These are phyloP conservation scores for Augiades crinisus DNA, from an alignment of 2,888 invertebrate species.

Conservation along the genomic window DNA sequence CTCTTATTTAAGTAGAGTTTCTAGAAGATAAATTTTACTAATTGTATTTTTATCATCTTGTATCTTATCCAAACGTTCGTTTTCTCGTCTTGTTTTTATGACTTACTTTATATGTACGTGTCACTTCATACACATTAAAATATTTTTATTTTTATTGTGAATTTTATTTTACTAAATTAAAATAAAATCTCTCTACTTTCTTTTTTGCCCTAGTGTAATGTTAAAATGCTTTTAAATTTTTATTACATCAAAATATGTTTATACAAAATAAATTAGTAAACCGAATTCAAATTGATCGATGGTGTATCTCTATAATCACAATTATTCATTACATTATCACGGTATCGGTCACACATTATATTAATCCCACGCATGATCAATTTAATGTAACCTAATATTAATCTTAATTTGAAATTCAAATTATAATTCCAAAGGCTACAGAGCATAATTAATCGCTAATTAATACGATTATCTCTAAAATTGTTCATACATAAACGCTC, in stretches of 20 bases:
- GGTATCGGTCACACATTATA: slow-evolving; percentile 3
- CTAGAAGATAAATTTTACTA: too few relatives aligned
- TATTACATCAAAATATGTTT: not conserved
- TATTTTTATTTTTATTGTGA: too few relatives aligned
- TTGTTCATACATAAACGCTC: not conserved
- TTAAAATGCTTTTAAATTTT: too few relatives aligned
- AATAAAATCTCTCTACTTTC: too few relatives aligned
- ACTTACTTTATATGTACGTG: too few relatives aligned
- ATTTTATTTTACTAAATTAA: too few relatives aligned
- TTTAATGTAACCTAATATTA: slow-evolving; percentile 17
- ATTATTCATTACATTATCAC: slow-evolving; percentile 1
- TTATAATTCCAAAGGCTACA: not conserved
- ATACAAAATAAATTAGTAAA: not conserved
- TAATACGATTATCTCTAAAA: slow-evolving; percentile 6
- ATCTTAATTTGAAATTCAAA: slow-evolving; percentile 26
- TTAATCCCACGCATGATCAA: not conserved
- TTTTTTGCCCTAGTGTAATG: too few relatives aligned
- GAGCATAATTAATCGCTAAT: slow-evolving; percentile 3
- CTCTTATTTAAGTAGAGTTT: too few relatives aligned
- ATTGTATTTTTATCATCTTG: too few relatives aligned
- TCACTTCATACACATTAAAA: too few relatives aligned
- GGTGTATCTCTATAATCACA: slow-evolving; percentile 9
- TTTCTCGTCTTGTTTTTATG: too few relatives aligned
- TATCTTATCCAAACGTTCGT: too few relatives aligned
- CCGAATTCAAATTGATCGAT: slow-evolving; percentile 68